These are phyloP conservation scores for Philereme vetulata DNA, from an alignment of 2,888 invertebrate genomes.

Conservation along the genomic window DNA sequence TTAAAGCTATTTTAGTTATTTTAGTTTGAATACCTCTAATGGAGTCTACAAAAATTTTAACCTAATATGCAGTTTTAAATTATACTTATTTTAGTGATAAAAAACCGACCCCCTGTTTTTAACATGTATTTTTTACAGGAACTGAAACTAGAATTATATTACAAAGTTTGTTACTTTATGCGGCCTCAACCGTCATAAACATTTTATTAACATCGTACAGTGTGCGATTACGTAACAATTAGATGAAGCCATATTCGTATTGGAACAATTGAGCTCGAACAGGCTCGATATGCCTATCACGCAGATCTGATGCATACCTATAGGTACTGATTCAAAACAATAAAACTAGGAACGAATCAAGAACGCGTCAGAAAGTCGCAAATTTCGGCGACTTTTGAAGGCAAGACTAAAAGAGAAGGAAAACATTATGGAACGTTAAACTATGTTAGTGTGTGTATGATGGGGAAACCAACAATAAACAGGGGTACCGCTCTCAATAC, in stretches of 20 bases:
- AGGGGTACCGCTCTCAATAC: too few species aligned
- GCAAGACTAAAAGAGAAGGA: background rate
- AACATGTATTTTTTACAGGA: too few species aligned
- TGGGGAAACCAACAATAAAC: background rate
- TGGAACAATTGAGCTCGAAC: constrained; percentile 56
- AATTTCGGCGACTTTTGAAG: background rate
- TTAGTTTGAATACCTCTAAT: too few species aligned
- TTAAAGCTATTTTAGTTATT: too few species aligned
- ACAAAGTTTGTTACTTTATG: too few species aligned
- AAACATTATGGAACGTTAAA: background rate
- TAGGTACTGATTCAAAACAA: constrained; percentile 44
- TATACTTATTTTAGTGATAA: too few species aligned
- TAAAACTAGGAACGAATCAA: constrained; percentile 7
- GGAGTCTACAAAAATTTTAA: too few species aligned
- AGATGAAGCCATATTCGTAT: constrained; percentile 55
- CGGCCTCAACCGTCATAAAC: background rate
- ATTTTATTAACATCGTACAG: constrained; percentile 11
- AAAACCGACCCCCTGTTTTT: too few species aligned
- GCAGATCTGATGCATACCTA: constrained; percentile 41
- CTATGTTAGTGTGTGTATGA: background rate
- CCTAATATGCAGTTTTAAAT: too few species aligned
- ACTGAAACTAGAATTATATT: too few species aligned
- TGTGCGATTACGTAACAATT: constrained; percentile 46
- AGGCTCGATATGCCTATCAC: constrained; percentile 59
- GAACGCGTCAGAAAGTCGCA: background rate